Evolutionary conservation across 2,888 invertebrate genomes (phyloP), one percentile per base, ranked within the genome.

Genomic region (Drosophila meridionalis): DNA sequence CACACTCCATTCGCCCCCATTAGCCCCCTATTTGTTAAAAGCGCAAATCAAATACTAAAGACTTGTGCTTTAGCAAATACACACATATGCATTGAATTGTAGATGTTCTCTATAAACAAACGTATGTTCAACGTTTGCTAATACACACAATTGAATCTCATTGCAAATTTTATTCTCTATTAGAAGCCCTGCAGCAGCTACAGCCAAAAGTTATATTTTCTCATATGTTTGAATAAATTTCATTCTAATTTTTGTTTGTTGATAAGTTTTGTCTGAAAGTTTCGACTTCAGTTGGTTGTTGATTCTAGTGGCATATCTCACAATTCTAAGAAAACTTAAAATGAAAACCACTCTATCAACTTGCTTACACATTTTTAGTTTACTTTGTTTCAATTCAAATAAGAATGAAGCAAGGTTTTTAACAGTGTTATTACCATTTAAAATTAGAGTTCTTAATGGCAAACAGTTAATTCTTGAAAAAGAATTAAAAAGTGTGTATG

Each of bases 131-230:
- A 20, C 20, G 20, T 28, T 28, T 47, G 45, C 11, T 28, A 11
- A 20, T 52, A 9, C n/a, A 34, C 34, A 20, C 42, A n/a, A 34
- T 52, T 20, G 14, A 28, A 47, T 47, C 20, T 47, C 9, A 20
- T 43, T 43, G 42, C 8, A 43, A 40, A 52, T 32, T 38, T 55
- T 1, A 20, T 34, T 1, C 26, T 45, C 26, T 61, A 36, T 30
- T 30, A 36, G 42, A 74, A 60, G 45, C 47, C 76, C 53, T 30
- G 40, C 14, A 43, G 73, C 53, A 34, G 7, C 38, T 43, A 55
- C 59, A 50, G 26, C n/a, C 40, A 50, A 67, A 68, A 73, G 69
- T 75, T 40, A 43, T 48, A 58, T 34, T 6, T 36, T 2, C 14
- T 34, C n/a, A 14, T 26, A 20, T 53, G 38, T 66, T 65, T 67